Evolutionary conservation across 2,113 vertebrate genomes (phyloP).

Genomic region (Bubalus kerabau): DNA sequence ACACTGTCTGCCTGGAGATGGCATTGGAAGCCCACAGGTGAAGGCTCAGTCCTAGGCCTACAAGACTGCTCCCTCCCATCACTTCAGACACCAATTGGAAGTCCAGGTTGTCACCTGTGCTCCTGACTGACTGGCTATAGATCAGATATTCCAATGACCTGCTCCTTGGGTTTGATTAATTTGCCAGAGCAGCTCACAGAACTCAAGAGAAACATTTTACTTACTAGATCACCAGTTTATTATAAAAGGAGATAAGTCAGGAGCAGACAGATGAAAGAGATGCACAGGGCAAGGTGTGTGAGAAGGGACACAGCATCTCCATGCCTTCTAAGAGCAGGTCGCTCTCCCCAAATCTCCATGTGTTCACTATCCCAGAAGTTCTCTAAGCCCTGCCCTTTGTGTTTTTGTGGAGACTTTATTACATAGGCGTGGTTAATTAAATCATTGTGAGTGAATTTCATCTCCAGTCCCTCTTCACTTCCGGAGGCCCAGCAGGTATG

Average conservation of each 20-base stretch:
- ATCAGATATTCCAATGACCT: not conserved
- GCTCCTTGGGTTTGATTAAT: not conserved
- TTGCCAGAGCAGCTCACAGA: not conserved
- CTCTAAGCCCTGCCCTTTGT: not conserved
- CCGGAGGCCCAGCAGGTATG: not conserved
- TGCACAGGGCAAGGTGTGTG: too few relatives aligned
- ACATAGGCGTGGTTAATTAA: not conserved
- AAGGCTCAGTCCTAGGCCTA: not conserved
- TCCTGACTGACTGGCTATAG: not conserved
- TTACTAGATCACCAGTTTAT: not conserved
- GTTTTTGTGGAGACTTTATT: not conserved
- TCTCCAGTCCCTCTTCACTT: not conserved
- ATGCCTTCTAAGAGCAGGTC: not conserved
- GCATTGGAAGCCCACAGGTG: not conserved
- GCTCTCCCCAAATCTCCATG: not conserved
- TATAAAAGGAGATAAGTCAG: not conserved
- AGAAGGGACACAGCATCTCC: fast-evolving
- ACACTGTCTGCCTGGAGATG: not conserved
- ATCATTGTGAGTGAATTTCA: not conserved
- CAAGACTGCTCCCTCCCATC: not conserved
- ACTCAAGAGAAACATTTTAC: not conserved
- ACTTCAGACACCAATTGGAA: not conserved
- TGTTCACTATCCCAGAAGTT: not conserved
- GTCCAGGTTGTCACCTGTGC: not conserved
- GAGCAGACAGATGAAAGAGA: not conserved